Percentiles rank a stretch among this genome's conserved stretches.
Evolutionary conservation across 1,140 invertebrate species (phyloP).

Genomic region (Whitmania pigra): DNA sequence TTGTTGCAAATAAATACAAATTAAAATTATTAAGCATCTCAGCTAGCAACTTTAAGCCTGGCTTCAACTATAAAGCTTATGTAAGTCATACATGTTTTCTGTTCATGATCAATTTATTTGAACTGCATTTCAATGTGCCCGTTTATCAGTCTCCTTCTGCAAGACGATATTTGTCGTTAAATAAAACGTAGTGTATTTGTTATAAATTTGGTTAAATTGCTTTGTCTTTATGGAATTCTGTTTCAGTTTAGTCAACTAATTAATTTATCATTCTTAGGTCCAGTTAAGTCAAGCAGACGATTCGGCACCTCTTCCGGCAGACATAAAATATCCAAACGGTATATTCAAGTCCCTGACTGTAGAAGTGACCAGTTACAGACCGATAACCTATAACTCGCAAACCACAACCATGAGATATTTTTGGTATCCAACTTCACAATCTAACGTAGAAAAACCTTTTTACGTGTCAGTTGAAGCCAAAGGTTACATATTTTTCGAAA

Average conservation of each 20-base stretch:
- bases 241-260: no score
- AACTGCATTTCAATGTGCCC: not conserved
- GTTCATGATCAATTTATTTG: not conserved
- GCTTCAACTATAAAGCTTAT: slow-evolving; percentile 53
- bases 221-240: no score
- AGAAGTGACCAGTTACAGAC: not conserved
- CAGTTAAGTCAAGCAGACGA: not conserved
- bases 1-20: not conserved
- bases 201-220: no score
- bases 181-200: no score
- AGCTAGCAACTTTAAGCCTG: slow-evolving; percentile 71
- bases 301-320: not conserved
- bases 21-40: slow-evolving; percentile 31
- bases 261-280: not conserved
- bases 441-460: no score
- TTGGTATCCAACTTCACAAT: no score
- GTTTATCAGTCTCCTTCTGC: not conserved
- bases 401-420: no score
- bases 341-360: not conserved
- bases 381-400: no score
- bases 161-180: not conserved
- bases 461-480: no score
- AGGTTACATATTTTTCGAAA: no score
- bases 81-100: no score
- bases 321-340: not conserved